Evolutionary conservation across 1,140 invertebrate genomes (phyloP).

Genomic region (Drosophila tropicalis): DNA sequence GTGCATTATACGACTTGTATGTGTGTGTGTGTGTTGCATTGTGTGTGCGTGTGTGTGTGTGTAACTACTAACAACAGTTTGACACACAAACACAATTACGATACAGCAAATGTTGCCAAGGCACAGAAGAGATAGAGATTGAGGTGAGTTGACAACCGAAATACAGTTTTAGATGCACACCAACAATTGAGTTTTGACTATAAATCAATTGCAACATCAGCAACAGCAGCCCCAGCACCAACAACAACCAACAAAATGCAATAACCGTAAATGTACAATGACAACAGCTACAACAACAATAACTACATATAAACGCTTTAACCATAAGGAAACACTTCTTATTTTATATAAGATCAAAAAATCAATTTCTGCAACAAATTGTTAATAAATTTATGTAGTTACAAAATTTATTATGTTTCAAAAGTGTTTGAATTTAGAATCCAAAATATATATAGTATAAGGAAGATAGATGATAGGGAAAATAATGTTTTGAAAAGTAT

Average conservation of each 20-base stretch:
- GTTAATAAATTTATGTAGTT: too few species aligned
- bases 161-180: constrained; percentile 27
- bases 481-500: too few species aligned
- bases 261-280: constrained; percentile 33
- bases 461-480: too few species aligned
- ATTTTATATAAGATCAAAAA: background rate
- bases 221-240: constrained; percentile 33
- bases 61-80: constrained; percentile 61
- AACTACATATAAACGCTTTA: background rate
- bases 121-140: constrained; percentile 1
- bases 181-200: constrained; percentile 42
- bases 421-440: too few species aligned
- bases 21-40: constrained; percentile 9
- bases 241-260: constrained; percentile 30
- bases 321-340: background rate
- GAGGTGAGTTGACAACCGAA: constrained; percentile 12
- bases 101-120: constrained; percentile 29
- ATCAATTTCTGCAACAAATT: background rate
- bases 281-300: background rate
- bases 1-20: constrained; percentile 52
- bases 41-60: constrained; percentile 42
- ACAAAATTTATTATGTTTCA: too few species aligned
- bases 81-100: constrained; percentile 79
- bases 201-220: constrained; percentile 17
- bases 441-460: too few species aligned